Conservation (phyloP, 2,888 invertebrate genomes). For the Oxytorus armatus region DNA sequence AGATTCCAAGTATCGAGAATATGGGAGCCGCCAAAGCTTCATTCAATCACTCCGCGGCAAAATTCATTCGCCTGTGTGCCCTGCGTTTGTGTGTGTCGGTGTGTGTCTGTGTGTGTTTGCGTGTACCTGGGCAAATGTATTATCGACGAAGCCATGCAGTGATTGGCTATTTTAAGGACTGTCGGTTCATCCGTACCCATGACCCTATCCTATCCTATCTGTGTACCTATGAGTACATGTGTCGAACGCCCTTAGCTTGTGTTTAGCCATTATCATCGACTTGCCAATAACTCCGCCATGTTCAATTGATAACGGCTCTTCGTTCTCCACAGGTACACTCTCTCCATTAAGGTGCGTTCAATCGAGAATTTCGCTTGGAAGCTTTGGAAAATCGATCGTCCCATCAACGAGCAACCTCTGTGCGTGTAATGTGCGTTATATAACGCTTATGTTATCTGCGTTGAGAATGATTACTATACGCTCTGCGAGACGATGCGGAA, state of each 20-base stretch:
- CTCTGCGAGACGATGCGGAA: conserved; percentile 54
- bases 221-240: too few species aligned
- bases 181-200: not conserved
- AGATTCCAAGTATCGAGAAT: conserved; percentile 40
- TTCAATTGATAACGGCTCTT: conserved; percentile 27
- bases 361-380: conserved; percentile 55
- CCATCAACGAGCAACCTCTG: conserved; percentile 53
- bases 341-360: conserved; percentile 41
- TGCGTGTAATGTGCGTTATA: conserved; percentile 31
- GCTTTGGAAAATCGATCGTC: conserved; percentile 56
- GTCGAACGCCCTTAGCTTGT: not conserved
- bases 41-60: conserved; percentile 22
- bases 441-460: conserved; percentile 5
- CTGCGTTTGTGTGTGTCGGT: too few species aligned
- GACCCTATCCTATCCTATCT: too few species aligned
- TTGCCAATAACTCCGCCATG: conserved; percentile 43
- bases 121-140: too few species aligned
- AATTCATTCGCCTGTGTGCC: conserved; percentile 43
- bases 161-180: conserved; percentile 25
- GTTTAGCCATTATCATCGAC: not conserved
- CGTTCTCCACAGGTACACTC: too few species aligned
- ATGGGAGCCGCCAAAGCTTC: conserved; percentile 15
- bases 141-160: conserved; percentile 11
- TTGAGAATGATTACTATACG: conserved; percentile 7
- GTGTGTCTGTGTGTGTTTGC: conserved; percentile 37